phyloP scores from a whole-genome alignment of 2,888 invertebrate genomes.

The Dryadula phaetusa region DNA sequence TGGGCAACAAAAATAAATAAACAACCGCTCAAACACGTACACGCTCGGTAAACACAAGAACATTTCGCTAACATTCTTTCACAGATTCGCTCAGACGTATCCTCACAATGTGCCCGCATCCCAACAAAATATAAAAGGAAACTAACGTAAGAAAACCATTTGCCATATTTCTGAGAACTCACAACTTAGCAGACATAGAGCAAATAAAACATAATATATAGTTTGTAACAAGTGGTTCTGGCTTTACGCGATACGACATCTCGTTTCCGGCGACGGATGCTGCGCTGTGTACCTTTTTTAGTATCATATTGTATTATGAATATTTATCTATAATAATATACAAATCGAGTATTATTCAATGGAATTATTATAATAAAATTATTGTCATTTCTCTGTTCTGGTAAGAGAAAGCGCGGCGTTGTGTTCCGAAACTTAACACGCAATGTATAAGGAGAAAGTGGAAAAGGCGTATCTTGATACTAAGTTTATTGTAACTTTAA shows the following conservation, averaged over 20 bases:
- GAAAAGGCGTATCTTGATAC: neutral
- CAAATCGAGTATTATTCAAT: no score
- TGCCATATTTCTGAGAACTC: constrained; percentile 35
- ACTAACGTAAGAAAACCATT: constrained; percentile 26
- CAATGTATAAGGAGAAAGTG: neutral
- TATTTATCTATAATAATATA: neutral
- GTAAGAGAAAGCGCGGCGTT: neutral
- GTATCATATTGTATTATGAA: neutral
- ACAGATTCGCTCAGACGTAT: neutral
- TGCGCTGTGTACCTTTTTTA: neutral
- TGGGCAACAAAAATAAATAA: no score
- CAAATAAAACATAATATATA: constrained; percentile 43
- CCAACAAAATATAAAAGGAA: constrained; percentile 20
- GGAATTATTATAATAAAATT: no score
- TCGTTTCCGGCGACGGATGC: constrained; percentile 35
- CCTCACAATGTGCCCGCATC: neutral
- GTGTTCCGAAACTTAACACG: neutral
- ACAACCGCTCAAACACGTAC: neutral
- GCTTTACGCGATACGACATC: constrained; percentile 38
- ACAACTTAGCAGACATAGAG: constrained; percentile 30
- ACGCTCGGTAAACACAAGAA: no score
- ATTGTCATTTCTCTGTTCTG: neutral
- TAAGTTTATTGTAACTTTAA: no score
- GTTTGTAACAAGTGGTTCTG: constrained; percentile 39
- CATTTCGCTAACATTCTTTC: neutral